These are phyloP conservation scores for Drosophila triauraria DNA, from an alignment of 1,140 invertebrate genomes.

Conservation along the genomic window DNA sequence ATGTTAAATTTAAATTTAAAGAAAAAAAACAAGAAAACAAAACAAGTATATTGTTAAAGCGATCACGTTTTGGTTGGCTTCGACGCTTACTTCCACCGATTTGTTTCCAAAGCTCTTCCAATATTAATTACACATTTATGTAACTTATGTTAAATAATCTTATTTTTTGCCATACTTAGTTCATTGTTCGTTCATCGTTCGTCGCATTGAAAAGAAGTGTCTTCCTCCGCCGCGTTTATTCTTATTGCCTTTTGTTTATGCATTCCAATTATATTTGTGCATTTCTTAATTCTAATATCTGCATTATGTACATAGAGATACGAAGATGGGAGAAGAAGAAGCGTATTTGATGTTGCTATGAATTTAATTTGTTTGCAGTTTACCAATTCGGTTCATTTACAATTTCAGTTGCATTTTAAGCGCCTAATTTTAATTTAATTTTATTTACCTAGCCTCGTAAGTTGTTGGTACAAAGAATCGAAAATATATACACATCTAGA, in stretches of 20 bases:
- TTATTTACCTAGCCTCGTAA: slow-evolving; percentile 68
- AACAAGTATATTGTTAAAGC: slow-evolving; percentile 60
- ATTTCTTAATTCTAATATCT: slow-evolving; percentile 65
- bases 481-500: slow-evolving; percentile 55
- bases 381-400: slow-evolving; percentile 51
- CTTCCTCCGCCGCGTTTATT: slow-evolving; percentile 62
- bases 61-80: slow-evolving; percentile 72
- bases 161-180: slow-evolving; percentile 71
- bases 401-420: slow-evolving; percentile 71
- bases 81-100: slow-evolving; percentile 77
- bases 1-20: slow-evolving; percentile 69
- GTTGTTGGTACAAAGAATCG: slow-evolving; percentile 81
- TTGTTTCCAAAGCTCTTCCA: slow-evolving; percentile 83
- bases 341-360: slow-evolving; percentile 64
- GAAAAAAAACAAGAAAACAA: slow-evolving; percentile 20
- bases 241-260: slow-evolving; percentile 72
- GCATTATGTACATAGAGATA: slow-evolving; percentile 57
- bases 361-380: slow-evolving; percentile 52
- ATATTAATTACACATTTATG: slow-evolving; percentile 60
- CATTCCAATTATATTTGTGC: slow-evolving; percentile 74
- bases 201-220: slow-evolving; percentile 55
- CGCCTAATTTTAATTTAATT: slow-evolving; percentile 61
- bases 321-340: slow-evolving; percentile 33
- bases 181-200: slow-evolving; percentile 37
- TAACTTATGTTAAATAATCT: slow-evolving; percentile 57